Conservation (phyloP, 2,888 invertebrate species). For the Mesorhabditis spiculigera region DNA sequence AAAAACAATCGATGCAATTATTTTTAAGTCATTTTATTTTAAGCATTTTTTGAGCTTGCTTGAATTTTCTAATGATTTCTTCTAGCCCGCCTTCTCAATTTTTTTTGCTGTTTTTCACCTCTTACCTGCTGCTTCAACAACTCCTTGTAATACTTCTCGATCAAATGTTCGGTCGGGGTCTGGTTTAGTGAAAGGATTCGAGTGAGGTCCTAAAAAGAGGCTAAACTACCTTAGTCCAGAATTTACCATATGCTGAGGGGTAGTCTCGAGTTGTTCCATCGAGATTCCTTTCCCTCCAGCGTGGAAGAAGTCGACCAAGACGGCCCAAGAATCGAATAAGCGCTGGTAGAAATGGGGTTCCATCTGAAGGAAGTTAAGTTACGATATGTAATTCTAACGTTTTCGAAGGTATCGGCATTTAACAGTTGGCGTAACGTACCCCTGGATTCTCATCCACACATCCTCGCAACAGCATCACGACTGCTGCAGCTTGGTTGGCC, state of each 20-base stretch:
- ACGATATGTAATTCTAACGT: not conserved
- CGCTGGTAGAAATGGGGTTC: conserved; percentile 84
- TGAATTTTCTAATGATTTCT: no score
- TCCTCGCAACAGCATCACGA: conserved; percentile 33
- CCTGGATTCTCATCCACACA: conserved; percentile 51
- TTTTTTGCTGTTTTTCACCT: no score
- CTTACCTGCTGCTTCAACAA: conserved; percentile 67
- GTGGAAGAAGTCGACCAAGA: conserved; percentile 84
- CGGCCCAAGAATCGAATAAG: conserved; percentile 78
- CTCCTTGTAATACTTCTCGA: conserved; percentile 80
- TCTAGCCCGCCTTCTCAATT: no score
- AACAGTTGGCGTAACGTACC: conserved; percentile 12
- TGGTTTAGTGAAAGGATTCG: conserved; percentile 77
- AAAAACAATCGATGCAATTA: no score
- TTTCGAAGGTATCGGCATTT: not conserved
- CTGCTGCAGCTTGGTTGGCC: conserved; percentile 41
- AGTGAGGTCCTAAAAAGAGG: conserved; percentile 48
- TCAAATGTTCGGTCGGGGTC: conserved; percentile 78
- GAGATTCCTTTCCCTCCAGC: conserved; percentile 77
- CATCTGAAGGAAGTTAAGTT: conserved; percentile 69
- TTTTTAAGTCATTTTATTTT: no score
- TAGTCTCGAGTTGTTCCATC: conserved; percentile 61
- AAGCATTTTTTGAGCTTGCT: no score
- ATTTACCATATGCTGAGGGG: conserved; percentile 66
- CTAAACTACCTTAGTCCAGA: no score